Base-by-base conservation (phyloP, 1,140 invertebrate genomes). In the Papilio polytes region DNA sequence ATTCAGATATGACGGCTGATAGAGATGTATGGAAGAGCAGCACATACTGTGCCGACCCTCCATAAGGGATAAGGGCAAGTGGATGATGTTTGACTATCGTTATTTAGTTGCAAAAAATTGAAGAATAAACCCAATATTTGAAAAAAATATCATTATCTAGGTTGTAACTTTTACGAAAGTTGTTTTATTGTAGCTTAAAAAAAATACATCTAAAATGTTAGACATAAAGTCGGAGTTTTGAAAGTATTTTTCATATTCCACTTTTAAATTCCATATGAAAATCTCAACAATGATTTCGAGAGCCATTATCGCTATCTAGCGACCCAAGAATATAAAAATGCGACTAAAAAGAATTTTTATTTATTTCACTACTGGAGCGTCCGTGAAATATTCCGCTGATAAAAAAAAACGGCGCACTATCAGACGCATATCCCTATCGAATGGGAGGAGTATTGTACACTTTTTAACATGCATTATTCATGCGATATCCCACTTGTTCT, bases 391-490 rank as follows among this genome's bases (percentile, higher is more conserved):
- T 51, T 74, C 73, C 4, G 63, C 63, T 66, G 63, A 66, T 66
- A 66, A 66, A 74, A 66, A 74, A 74, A 74, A 48, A 44, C 31
- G 20, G 1, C 20, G 73, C 73, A 74, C 44, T 66, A 66, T 66
- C 22, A 66, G 63, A 7, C 63, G 63, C 20, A 63, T 66, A 66
- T 66, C 63, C 84, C 81, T 87, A 88, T 89, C 85, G 63, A 36
- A 66, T 81, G 80, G 36, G 86, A 81, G 82, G 82, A 84, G 85
- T 85, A 90, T 89, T 82, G 82, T 79, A 81, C 78, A 82, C 78
- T 90, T 89, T 90, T 87, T 86, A 81, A 74, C 73, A 92, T 93
- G 87, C 87, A 87, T 94, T 92, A 94, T 94, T 94, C 91, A 94
- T 92, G 87, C 81, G 84, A 74, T 83, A 82, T 83, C 87, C 87